Evolutionary conservation across 1,140 invertebrate genomes (phyloP).

Genomic region (Vollenhovia emeryi): DNA sequence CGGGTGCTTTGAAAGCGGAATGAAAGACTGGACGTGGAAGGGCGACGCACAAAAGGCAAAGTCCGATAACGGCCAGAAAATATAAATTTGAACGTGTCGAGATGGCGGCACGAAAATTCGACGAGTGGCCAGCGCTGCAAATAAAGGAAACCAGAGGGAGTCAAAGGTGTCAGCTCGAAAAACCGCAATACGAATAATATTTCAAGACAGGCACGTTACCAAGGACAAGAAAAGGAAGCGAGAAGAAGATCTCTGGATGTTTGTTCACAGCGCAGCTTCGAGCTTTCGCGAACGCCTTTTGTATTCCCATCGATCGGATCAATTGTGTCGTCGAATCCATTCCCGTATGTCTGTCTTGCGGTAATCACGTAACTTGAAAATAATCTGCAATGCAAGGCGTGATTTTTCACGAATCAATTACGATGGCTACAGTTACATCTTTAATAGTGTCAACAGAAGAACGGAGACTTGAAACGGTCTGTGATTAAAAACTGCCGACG

Average conservation of each 20-base stretch:
- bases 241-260: not conserved
- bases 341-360: not conserved
- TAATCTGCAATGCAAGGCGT: not conserved
- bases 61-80: slow-evolving; percentile 69
- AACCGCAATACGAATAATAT: not conserved
- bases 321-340: not conserved
- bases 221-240: not conserved
- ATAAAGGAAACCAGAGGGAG: not conserved
- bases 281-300: not conserved
- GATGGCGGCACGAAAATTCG: slow-evolving; percentile 68
- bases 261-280: not conserved
- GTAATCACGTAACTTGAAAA: not conserved
- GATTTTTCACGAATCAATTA: not conserved
- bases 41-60: slow-evolving; percentile 59
- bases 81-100: slow-evolving; percentile 67
- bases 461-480: not conserved
- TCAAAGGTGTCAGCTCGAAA: not conserved
- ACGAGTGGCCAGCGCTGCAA: slow-evolving; percentile 42
- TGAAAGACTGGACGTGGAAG: slow-evolving; percentile 63
- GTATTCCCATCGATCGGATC: slow-evolving; percentile 31
- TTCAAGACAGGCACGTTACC: not conserved
- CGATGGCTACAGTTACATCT: not conserved
- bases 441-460: not conserved
- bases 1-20: slow-evolving; percentile 37
- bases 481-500: not conserved